Base-by-base conservation (phyloP, 1,140 invertebrate species). In the Caenorhabditis latens region DNA sequence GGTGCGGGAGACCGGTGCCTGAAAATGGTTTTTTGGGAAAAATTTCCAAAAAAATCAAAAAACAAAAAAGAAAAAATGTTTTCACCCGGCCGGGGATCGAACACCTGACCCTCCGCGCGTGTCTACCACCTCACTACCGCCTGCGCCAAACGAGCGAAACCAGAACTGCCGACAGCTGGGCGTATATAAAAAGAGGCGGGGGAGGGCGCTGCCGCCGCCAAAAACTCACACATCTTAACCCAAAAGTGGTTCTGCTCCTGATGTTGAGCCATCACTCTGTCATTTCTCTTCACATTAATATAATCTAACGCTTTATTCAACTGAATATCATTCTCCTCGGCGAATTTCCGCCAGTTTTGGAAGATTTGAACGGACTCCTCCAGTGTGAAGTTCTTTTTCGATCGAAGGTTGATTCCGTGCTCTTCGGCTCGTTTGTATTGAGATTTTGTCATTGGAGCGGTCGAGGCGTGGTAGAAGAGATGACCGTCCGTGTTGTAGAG, bases 1-100 rank as follows among this genome's bases (percentile, higher is more conserved):
- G 71, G 14, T 79, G 71, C 0, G 71, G 71, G 21, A 79, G 71
- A 50, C 71, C 71, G n/a, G 50, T 4, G 46, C 65, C 65, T 71
- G 65, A 5, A 32, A 32, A 32, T n/a, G n/a, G n/a, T n/a, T n/a
- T n/a, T n/a, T n/a, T n/a, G n/a, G n/a, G n/a, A n/a, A n/a, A n/a
- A n/a, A n/a, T n/a, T n/a, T n/a, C n/a, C n/a, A 43, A 63, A 63
- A 63, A 7, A 19, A 7, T 19, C 21, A 63, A 63, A 32, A 9
- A 6, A 24, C 58, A 24, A 6, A 19, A 4, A 11, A 11, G 9
- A 19, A 32, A 63, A 21, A 63, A 6, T 24, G 19, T 32, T 19
- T 63, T 32, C 19, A 32, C 32, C 32, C 32, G 32, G 32, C 32
- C 32, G 32, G 32, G 32, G 32, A 32, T 32, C 32, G 32, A 32